Evolutionary conservation across 2,113 vertebrate species (phyloP), one percentile per base, ranked within the genome.

Genomic region (Megaleporinus macrocephalus): DNA sequence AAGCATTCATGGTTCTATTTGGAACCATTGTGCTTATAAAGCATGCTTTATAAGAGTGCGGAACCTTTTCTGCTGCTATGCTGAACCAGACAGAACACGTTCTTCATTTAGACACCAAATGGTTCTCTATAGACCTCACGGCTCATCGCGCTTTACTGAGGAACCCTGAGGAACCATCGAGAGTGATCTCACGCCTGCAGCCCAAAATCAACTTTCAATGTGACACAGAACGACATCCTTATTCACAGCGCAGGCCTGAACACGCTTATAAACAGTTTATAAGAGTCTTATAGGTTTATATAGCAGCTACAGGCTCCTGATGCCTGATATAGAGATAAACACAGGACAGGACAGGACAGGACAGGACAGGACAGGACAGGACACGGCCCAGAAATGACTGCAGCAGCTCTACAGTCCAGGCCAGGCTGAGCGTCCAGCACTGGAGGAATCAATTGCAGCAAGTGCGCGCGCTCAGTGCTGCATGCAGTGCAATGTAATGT

Each of bases 321-420:
- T 26, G n/a, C n/a, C 53, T 33, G 30, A 16, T 68, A 2, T 71
- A 33, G 73, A 69, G 44, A n/a, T 57, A 57, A n/a, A 57, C 85
- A 16, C 51, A 70, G 79, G 14, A 51, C 85, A 75, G 41, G 80
- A 59, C 55, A 61, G 20, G 75, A 74, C 74, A 51, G 49, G 74
- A 33, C 55, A 61, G 20, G 75, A 74, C 74, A 51, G 49, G 74
- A 33, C 71, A 72, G 82, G 79, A 73, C 30, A 85, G 87, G 84
- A 80, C 80, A 79, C 76, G 83, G 86, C 86, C 78, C 83, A 82
- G 76, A 86, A 87, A 92, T 90, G 90, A 94, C 92, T 94, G 93
- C 93, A 88, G 91, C 88, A 88, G 83, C 87, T 89, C 85, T 83
- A 90, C 89, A 88, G 87, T 83, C 86, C 90, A 93, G 92, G 91